phyloP scores from a whole-genome alignment of 30 jellyfish, hydroid and myxozoan species.

The Aurelia aurita region DNA sequence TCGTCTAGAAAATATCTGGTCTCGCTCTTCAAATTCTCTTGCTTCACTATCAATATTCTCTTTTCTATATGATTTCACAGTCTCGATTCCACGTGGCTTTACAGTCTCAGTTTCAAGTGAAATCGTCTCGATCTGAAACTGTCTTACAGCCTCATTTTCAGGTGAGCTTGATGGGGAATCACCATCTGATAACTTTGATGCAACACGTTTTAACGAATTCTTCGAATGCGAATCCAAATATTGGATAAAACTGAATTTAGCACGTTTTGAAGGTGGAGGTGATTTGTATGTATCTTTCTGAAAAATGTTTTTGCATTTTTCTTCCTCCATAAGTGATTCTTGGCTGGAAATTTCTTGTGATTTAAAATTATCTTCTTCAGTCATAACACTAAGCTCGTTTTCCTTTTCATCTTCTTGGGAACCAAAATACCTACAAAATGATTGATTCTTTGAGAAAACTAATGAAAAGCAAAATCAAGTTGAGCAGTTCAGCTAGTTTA shows the following conservation, averaged over 20 bases:
- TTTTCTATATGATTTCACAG: background rate
- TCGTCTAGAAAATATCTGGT: too few species aligned
- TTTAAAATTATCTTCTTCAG: background rate
- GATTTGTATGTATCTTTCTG: background rate
- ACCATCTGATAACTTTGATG: conserved; percentile 44
- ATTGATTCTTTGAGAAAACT: background rate
- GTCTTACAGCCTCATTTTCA: conserved; percentile 6
- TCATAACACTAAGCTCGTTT: background rate
- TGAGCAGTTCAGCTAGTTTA: background rate
- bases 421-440: conserved; percentile 25
- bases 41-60: background rate
- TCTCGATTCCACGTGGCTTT: background rate
- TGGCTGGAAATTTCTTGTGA: background rate
- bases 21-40: background rate
- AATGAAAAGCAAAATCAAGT: background rate
- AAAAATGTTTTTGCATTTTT: too few species aligned
- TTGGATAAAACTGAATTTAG: conserved; percentile 24
- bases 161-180: conserved; percentile 34
- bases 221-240: conserved; percentile 52
- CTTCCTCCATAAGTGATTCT: too few species aligned
- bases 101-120: too few species aligned
- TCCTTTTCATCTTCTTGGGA: conserved; percentile 11
- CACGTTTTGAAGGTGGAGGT: conserved; percentile 63
- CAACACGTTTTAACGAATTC: conserved; percentile 34
- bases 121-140: too few species aligned